phyloP scores from a whole-genome alignment of 2,113 vertebrate species.

The Callionymus lyra region DNA sequence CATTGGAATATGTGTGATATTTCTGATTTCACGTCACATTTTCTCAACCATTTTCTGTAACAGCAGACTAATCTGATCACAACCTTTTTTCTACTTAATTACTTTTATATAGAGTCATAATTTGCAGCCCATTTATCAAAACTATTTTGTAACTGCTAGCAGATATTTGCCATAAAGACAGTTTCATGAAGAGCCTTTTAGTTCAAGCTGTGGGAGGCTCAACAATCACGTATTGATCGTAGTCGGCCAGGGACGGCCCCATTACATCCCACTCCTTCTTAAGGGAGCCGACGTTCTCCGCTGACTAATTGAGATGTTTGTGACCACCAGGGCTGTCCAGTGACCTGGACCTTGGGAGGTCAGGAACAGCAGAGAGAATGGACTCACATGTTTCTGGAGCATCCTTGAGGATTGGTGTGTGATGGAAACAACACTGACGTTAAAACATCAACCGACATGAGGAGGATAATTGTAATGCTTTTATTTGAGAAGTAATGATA shows the following conservation, averaged over 20 bases:
- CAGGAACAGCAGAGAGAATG: background rate
- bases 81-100: too few relatives aligned
- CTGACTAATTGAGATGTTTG: conserved; percentile 27
- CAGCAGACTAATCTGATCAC: too few relatives aligned
- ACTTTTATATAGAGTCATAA: too few relatives aligned
- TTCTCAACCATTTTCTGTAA: too few relatives aligned
- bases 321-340: conserved; percentile 6
- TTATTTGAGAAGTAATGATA: too few relatives aligned
- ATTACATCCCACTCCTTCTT: conserved; percentile 27
- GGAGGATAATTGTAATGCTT: too few relatives aligned
- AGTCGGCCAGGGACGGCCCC: conserved; percentile 8
- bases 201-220: conserved; percentile 9
- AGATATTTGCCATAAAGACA: too few relatives aligned
- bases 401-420: background rate
- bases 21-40: too few relatives aligned
- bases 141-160: too few relatives aligned
- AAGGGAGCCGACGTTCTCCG: conserved; percentile 2
- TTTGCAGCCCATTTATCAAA: too few relatives aligned
- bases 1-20: too few relatives aligned
- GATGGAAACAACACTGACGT: background rate
- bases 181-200: too few relatives aligned
- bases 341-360: conserved; percentile 2
- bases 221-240: conserved; percentile 32
- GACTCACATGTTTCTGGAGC: background rate
- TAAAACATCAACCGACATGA: background rate